Base-by-base conservation (phyloP, 2,113 vertebrate species). In the Pseudorectes ferrugineus region DNA sequence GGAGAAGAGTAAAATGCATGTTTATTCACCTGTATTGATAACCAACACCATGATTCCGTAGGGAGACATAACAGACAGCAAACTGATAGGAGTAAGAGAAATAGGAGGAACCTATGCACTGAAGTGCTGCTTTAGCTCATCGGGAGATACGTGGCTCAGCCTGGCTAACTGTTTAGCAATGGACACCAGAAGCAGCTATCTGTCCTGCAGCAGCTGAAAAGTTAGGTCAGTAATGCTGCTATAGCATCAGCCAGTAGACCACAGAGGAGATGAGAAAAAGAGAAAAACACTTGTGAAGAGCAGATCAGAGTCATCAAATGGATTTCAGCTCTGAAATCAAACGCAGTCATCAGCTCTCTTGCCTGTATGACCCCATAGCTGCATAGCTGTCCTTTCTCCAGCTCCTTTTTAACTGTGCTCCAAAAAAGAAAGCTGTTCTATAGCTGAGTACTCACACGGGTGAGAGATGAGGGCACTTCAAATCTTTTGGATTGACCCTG, bases 381-480 rank as follows among this genome's bases (percentile, higher is more conserved):
- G 10, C 46, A 43, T 5, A 57, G 17, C 11, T 90, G 21, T 73
- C 14, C 42, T 79, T 38, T 62, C 38, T 58, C 22, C 25, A 51
- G 52, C 26, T 59, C 14, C 36, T 59, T 76, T 67, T 31, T 66
- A n/a, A 26, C 17, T 24, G 8, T 23, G 5, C 17, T 89, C 24
- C 10, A 67, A n/a, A 4, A 67, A 57, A 66, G 15, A 4, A 70
- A 82, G 9, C 12, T 57, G 6, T 40, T 82, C 42, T 62, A 6
- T 8, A 67, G 28, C 15, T 13, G 2, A 36, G 8, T 62, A 24
- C 8, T 82, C 46, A 57, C 19, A 62, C 0, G 0, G 29, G 38
- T 48, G 43, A 79, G 8, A 2, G 1, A 23, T 12, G 12, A 68
- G 26, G 12, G 38, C 2, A 1, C 17, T 58, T 57, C 36, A 62